phyloP scores from a whole-genome alignment of 35 echinoderm and acorn worm genomes.

The Patiria miniata region DNA sequence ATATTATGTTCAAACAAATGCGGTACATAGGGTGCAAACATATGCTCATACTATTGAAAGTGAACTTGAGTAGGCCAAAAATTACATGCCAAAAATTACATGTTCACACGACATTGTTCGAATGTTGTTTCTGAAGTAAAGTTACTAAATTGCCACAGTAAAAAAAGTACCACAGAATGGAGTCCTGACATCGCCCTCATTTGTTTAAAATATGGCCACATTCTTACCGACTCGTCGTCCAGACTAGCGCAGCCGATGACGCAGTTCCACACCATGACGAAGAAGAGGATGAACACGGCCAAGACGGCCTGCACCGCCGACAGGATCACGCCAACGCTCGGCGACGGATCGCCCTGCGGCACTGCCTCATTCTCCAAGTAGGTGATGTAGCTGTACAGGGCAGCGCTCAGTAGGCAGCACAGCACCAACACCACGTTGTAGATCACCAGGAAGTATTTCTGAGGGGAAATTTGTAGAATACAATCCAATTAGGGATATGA shows the following conservation, averaged over 20 bases:
- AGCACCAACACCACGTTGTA: background rate
- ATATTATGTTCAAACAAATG: no score
- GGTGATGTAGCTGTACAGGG: background rate
- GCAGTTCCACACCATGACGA: constrained; percentile 28
- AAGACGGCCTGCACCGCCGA: background rate
- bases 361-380: background rate
- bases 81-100: no score
- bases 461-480: no score
- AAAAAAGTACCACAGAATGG: background rate
- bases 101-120: no score
- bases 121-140: no score
- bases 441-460: constrained; percentile 34
- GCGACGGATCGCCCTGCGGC: background rate
- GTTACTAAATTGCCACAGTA: no score
- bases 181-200: background rate
- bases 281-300: background rate
- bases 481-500: no score
- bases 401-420: constrained; percentile 6
- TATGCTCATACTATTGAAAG: no score
- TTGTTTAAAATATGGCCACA: background rate
- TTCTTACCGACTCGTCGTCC: constrained; percentile 24
- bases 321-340: background rate
- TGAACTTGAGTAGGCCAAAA: no score
- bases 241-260: background rate
- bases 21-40: no score